phyloP scores from a whole-genome alignment of 2,888 invertebrate genomes.

The Nemurella pictetii region DNA sequence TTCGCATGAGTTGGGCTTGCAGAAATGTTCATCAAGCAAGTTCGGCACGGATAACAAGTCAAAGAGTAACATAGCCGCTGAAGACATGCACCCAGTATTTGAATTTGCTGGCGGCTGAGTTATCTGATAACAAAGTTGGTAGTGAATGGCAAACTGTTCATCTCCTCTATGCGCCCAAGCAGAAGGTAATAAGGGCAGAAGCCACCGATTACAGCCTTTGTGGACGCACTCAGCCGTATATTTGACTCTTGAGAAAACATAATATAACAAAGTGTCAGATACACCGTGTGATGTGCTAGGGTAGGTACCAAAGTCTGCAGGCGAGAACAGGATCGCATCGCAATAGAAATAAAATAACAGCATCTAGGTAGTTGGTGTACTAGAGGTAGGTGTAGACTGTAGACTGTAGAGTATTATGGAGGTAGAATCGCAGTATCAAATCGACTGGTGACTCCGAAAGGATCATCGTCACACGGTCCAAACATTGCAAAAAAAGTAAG shows the following conservation, averaged over 20 bases:
- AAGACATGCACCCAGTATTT: conserved; percentile 31
- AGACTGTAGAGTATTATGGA: too few species aligned
- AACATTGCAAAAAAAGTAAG: too few species aligned
- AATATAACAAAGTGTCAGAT: conserved; percentile 33
- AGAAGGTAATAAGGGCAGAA: conserved; percentile 37
- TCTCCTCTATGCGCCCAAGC: conserved; percentile 27
- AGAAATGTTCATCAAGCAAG: conserved; percentile 22
- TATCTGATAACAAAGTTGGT: conserved; percentile 31
- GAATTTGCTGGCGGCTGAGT: conserved; percentile 30
- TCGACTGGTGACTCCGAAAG: too few species aligned
- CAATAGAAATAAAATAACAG: neutral
- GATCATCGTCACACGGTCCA: too few species aligned
- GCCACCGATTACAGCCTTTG: conserved; percentile 37
- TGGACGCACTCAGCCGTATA: conserved; percentile 33
- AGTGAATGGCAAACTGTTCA: conserved; percentile 31
- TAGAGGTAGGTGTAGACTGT: neutral
- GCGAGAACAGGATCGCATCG: neutral
- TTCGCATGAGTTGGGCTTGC: conserved; percentile 21
- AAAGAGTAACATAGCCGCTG: conserved; percentile 1
- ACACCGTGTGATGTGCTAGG: conserved; percentile 14
- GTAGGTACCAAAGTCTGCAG: conserved; percentile 10
- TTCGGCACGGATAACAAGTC: neutral
- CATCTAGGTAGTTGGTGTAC: neutral
- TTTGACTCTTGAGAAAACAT: conserved; percentile 9
- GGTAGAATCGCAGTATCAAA: too few species aligned